Conservation (phyloP, 2,113 vertebrate species). For the Arenaria interpres region DNA sequence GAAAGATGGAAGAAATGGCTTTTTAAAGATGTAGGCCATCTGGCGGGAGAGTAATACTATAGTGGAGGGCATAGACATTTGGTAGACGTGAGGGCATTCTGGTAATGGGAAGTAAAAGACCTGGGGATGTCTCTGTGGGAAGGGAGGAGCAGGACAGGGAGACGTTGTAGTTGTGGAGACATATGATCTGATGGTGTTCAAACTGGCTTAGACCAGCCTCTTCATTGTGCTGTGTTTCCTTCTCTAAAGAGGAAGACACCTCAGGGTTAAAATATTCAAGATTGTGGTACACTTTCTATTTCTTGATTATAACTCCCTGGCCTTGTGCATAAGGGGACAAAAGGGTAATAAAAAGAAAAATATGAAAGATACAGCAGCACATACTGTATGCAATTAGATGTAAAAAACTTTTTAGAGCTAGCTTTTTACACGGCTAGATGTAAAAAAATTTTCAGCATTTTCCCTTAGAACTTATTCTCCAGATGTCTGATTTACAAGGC, state of each 20-base stretch:
- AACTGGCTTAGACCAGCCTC: not conserved
- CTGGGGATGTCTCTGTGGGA: not conserved
- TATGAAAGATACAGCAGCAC: not conserved
- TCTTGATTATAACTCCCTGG: not conserved
- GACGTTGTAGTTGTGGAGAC: not conserved
- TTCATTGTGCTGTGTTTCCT: not conserved
- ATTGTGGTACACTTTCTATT: not conserved
- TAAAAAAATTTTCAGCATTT: not conserved
- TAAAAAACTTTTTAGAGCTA: not conserved
- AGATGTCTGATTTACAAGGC: not conserved
- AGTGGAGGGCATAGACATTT: not conserved
- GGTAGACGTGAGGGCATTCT: not conserved
- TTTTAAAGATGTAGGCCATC: not conserved
- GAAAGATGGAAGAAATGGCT: not conserved
- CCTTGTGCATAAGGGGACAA: not conserved
- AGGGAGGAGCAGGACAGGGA: not conserved
- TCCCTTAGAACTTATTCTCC: not conserved
- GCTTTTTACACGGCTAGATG: not conserved
- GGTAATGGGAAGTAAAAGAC: not conserved
- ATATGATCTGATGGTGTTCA: not conserved
- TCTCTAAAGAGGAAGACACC: not conserved
- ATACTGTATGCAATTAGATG: not conserved
- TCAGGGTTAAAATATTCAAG: not conserved
- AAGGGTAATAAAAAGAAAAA: not conserved
- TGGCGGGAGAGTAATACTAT: rapidly evolving